Evolutionary conservation across 2,888 invertebrate genomes (phyloP).

Genomic region (Pyrrhia umbra): DNA sequence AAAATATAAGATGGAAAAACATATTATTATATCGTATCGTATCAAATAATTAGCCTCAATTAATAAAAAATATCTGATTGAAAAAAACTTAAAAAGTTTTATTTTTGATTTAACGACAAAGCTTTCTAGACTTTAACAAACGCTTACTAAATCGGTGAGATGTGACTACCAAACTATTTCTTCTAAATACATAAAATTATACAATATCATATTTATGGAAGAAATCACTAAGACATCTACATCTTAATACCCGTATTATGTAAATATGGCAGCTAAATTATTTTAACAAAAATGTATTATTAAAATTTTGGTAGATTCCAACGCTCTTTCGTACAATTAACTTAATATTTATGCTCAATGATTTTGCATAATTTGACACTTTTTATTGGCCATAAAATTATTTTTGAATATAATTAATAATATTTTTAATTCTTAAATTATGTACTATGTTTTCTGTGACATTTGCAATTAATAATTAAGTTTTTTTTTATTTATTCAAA

Average conservation of each 20-base stretch:
- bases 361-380: constrained; percentile 8
- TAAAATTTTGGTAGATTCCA: constrained; percentile 34
- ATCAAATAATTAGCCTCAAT: too few relatives aligned
- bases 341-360: constrained; percentile 6
- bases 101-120: constrained; percentile 13
- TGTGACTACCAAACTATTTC: constrained; percentile 45
- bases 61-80: not conserved
- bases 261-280: constrained; percentile 63
- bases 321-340: constrained; percentile 10
- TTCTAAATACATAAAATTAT: constrained; percentile 45
- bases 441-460: too few relatives aligned
- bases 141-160: constrained; percentile 63
- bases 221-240: constrained; percentile 56
- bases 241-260: constrained; percentile 70
- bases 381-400: constrained; percentile 7
- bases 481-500: too few relatives aligned
- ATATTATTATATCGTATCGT: too few relatives aligned
- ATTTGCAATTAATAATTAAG: too few relatives aligned
- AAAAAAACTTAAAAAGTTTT: not conserved
- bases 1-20: too few relatives aligned
- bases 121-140: constrained; percentile 23
- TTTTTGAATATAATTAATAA: too few relatives aligned
- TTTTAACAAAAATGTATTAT: constrained; percentile 31
- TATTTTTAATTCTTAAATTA: too few relatives aligned
- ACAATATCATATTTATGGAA: constrained; percentile 46